Base-by-base conservation (phyloP, 35 echinoderm and acorn worm genomes). In the Apostichopus parvimensis region DNA sequence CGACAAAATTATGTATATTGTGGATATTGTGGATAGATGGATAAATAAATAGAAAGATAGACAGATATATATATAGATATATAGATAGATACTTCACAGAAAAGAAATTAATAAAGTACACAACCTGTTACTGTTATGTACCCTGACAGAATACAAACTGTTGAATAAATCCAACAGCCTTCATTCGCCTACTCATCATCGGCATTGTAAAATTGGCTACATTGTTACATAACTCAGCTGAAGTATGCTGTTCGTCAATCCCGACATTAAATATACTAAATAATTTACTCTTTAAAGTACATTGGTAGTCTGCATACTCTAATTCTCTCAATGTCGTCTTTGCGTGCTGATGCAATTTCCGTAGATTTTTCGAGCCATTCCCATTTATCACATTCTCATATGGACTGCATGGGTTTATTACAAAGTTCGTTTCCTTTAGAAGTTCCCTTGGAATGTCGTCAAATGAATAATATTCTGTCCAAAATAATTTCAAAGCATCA, bases 381-480 rank as follows among this genome's bases (percentile, higher is more conserved):
- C 54, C 85, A 4, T 26, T 26, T 9, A 87, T 6, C 8, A 66
- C 17, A 52, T 87, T 0, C 7, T 87, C 85, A 52, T n/a, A 26
- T 25, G 85, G 85, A 71, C 64, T 66, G 22, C 85, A 87, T 5
- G 85, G 85, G 57, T 66, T 87, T 17, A 87, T 58, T 14, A 64
- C 8, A 10, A 65, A 87, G 9, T 34, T 87, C n/a, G 8, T 5
- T 23, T 87, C 12, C 6, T 57, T 11, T 23, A 23, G 11, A 22
- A 62, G 12, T 4, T 23, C 15, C 22, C 64, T 57, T n/a, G 85
- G 85, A 66, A 87, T 22, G 59, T 87, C 85, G 6, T 87, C 54
- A 8, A 66, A 21, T 17, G 57, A 87, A 87, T 87, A 87, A 87
- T 18, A 87, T 5, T 87, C 85, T 23, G 54, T 20, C 85, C 85